Conservation (phyloP, 2,797 vertebrate genomes). For the Odontamblyopus lacepedii region DNA sequence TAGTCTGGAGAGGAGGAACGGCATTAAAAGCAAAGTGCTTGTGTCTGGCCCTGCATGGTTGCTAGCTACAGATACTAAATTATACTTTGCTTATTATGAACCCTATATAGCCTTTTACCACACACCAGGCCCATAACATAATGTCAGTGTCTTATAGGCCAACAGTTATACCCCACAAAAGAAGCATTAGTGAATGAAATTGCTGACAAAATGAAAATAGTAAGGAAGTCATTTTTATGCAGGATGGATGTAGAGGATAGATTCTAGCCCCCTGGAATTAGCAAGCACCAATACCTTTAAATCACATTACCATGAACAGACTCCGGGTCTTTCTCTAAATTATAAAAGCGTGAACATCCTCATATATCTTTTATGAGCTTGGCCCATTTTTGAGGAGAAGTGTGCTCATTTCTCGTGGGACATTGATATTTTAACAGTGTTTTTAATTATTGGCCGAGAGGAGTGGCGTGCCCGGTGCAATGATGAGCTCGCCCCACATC, state of each 20-base stretch:
- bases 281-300: slow-evolving; percentile 69
- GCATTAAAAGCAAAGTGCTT: slow-evolving; percentile 68
- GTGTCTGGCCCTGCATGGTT: slow-evolving; percentile 59
- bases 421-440: slow-evolving; percentile 77
- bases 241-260: slow-evolving; percentile 54
- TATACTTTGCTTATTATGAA: slow-evolving; percentile 60
- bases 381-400: slow-evolving; percentile 53
- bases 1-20: slow-evolving; percentile 66
- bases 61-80: slow-evolving; percentile 70
- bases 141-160: too few relatives aligned
- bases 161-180: background rate
- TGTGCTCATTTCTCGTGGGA: slow-evolving; percentile 64
- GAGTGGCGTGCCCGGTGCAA: slow-evolving; percentile 33
- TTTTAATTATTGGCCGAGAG: slow-evolving; percentile 71
- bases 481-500: slow-evolving; percentile 74
- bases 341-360: slow-evolving; percentile 61
- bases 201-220: slow-evolving; percentile 2
- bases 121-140: background rate
- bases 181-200: slow-evolving; percentile 14
- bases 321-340: slow-evolving; percentile 66
- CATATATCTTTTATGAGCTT: slow-evolving; percentile 67
- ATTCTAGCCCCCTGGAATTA: slow-evolving; percentile 63
- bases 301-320: slow-evolving; percentile 72
- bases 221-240: slow-evolving; percentile 47
- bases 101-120: slow-evolving; percentile 50